These are phyloP conservation scores for Micromussa lordhowensis DNA, from an alignment of 92 coral and sea anemone genomes.

Conservation along the genomic window DNA sequence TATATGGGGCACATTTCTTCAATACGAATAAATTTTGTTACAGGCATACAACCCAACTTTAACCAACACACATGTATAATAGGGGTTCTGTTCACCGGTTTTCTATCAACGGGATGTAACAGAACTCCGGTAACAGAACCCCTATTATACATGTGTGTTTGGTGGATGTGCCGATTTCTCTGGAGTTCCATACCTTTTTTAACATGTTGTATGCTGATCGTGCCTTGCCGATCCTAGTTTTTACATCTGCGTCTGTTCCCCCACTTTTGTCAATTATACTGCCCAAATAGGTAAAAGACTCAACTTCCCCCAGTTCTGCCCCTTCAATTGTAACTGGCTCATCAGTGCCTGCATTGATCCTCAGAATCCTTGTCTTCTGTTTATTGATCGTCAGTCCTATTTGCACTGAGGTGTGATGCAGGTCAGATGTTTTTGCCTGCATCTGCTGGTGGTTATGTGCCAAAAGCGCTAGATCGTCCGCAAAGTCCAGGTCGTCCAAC, in stretches of 20 bases:
- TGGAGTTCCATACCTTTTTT: background rate
- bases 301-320: too few relatives aligned
- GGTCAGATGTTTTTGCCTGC: background rate
- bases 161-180: background rate
- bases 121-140: too few relatives aligned
- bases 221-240: too few relatives aligned
- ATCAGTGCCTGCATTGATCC: background rate
- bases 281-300: background rate
- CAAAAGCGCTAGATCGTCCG: background rate
- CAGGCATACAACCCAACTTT: too few relatives aligned
- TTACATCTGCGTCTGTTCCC: background rate
- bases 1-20: too few relatives aligned
- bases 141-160: too few relatives aligned
- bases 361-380: background rate
- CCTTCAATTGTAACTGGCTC: too few relatives aligned
- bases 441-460: slow-evolving; percentile 2
- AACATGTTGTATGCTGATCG: background rate
- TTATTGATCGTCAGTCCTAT: background rate
- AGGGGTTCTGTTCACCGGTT: too few relatives aligned
- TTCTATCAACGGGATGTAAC: too few relatives aligned
- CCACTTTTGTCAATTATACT: background rate
- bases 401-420: background rate
- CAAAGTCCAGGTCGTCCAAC: background rate
- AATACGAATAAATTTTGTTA: too few relatives aligned
- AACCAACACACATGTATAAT: too few relatives aligned